Percentiles rank a stretch among this genome's conserved stretches.
These are phyloP conservation scores for Rhizoglyphus robini DNA, from an alignment of 1,140 invertebrate species.

Conservation along the genomic window DNA sequence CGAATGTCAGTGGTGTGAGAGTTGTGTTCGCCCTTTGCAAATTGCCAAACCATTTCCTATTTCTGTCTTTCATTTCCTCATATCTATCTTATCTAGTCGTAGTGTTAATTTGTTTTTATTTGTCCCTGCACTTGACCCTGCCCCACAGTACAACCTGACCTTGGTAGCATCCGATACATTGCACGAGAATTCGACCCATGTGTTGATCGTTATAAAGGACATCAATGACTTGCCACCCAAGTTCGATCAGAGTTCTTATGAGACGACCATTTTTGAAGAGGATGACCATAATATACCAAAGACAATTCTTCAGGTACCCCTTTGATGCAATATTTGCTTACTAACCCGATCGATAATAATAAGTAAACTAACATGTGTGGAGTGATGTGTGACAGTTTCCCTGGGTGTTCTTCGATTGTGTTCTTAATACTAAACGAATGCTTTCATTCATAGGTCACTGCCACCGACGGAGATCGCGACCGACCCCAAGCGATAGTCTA, in stretches of 20 bases:
- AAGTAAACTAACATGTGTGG: neutral
- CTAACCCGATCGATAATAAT: neutral
- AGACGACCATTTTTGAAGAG: conserved; percentile 51
- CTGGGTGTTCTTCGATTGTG: neutral
- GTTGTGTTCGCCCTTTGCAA: neutral
- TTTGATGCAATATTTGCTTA: neutral
- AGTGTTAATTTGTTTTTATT: neutral
- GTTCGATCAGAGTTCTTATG: conserved; percentile 54
- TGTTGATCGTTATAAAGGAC: conserved; percentile 53
- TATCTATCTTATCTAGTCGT: neutral
- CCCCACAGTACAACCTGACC: conserved; percentile 61
- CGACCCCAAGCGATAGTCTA: conserved; percentile 89
- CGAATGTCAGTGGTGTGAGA: too few species aligned
- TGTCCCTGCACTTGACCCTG: neutral
- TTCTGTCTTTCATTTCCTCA: neutral
- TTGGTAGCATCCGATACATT: conserved; percentile 70
- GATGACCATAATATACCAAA: conserved; percentile 43
- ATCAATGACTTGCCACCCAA: conserved; percentile 66
- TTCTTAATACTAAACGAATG: conserved; percentile 12
- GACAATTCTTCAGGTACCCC: conserved; percentile 44
- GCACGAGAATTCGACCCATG: conserved; percentile 63
- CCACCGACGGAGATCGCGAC: conserved; percentile 87
- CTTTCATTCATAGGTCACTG: conserved; percentile 58
- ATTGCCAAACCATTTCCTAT: conserved; percentile 6
- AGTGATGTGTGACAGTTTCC: neutral